Base-by-base conservation (phyloP, 2,113 vertebrate genomes). In the Pogona vitticeps region DNA sequence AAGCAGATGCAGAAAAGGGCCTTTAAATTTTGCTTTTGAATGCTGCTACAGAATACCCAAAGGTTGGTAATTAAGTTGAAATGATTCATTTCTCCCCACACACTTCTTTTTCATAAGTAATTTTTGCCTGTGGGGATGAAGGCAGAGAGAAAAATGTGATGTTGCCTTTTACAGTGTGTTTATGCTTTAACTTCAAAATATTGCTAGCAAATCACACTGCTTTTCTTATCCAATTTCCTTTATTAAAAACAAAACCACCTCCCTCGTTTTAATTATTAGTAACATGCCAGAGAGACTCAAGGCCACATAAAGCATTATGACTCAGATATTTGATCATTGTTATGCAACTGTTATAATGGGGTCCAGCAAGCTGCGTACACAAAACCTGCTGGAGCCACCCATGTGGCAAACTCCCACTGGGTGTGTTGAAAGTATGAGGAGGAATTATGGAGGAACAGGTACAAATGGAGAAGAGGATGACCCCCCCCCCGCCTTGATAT, bases 201-300 rank as follows among this genome's bases (percentile, higher is more conserved):
- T 26, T 92, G 84, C 90, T 80, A 65, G 86, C 38, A 76, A 12
- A 26, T 81, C 84, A 46, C 56, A 87, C 70, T 82, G 56, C 15
- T 3, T n/a, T 63, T 71, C 42, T 10, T 78, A 65, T 58, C 90
- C 70, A 77, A 14, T 84, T 72, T 94, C 77, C 85, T 86, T 88
- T 89, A 0, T 71, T 77, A 77, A 78, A 52, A 85, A 68, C n/a
- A 38, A 26, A 85, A 28, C 28, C 67, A 77, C 71, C 65, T 18
- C 61, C n/a, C 31, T 36, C 42, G 61, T 89, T 95, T 96, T 95
- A 95, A 94, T 96, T 94, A 94, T 92, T 90, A 87, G 86, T 85
- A 91, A 88, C 92, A 72, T 18, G 38, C 85, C 83, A 92, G 91
- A 76, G 80, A 86, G 85, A 92, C 92, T 90, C 26, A 59, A 70